These are phyloP conservation scores for Oreotragus oreotragus DNA, from an alignment of 2,113 vertebrate species.

Conservation along the genomic window DNA sequence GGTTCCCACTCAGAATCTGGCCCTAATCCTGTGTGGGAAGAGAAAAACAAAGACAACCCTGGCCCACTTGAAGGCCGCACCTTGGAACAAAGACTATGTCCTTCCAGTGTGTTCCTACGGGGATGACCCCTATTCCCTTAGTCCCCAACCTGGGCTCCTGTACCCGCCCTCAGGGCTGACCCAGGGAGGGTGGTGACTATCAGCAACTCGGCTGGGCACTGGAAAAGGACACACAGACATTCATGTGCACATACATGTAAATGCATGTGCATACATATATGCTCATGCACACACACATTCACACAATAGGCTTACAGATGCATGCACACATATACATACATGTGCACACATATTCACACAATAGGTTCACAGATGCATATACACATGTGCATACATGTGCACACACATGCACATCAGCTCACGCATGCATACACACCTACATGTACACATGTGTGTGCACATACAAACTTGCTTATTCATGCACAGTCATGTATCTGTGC, in stretches of 20 bases:
- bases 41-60: not conserved
- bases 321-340: not conserved
- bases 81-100: not conserved
- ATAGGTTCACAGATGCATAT: rapidly evolving
- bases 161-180: not conserved
- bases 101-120: not conserved
- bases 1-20: not conserved
- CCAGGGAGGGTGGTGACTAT: not conserved
- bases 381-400: rapidly evolving
- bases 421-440: too few relatives aligned
- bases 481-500: rapidly evolving
- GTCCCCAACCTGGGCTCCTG: not conserved
- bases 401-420: not conserved
- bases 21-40: not conserved
- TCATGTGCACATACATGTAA: too few relatives aligned
- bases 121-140: not conserved
- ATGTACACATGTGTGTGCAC: not conserved
- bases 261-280: not conserved
- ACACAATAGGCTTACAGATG: rapidly evolving
- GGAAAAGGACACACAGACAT: not conserved
- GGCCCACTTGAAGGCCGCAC: not conserved
- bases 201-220: not conserved
- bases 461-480: not conserved
- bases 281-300: too few relatives aligned
- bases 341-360: rapidly evolving